These are phyloP conservation scores for Scelioninae gen. 1 DNA, from an alignment of 2,888 invertebrate genomes.

Conservation along the genomic window DNA sequence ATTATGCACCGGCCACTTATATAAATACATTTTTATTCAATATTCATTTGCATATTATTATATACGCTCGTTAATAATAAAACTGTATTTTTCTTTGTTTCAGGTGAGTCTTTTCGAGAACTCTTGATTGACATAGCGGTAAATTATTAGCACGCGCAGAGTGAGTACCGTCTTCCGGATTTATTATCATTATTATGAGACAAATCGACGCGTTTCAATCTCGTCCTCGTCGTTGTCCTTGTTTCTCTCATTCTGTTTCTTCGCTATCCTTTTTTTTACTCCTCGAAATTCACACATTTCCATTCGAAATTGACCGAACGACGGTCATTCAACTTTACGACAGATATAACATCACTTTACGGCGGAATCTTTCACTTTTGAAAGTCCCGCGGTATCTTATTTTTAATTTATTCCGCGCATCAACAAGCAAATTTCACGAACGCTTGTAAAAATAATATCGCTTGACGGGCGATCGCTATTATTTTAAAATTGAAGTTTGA, in stretches of 20 bases:
- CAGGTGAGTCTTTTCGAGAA: conserved; percentile 66
- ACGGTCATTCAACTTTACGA: conserved; percentile 64
- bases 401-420: conserved; percentile 47
- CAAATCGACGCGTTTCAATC: conserved; percentile 28
- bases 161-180: conserved; percentile 58
- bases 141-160: conserved; percentile 57
- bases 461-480: conserved; percentile 37
- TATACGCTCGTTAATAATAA: conserved; percentile 54
- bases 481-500: conserved; percentile 53
- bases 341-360: conserved; percentile 30
- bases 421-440: conserved; percentile 25
- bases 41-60: conserved; percentile 60
- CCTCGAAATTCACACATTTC: conserved; percentile 34
- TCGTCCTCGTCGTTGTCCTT: too few species aligned
- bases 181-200: conserved; percentile 23
- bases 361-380: conserved; percentile 34
- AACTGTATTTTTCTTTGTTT: conserved; percentile 59
- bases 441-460: conserved; percentile 34
- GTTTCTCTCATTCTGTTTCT: not conserved
- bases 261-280: not conserved
- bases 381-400: conserved; percentile 36
- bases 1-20: too few species aligned
- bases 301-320: conserved; percentile 37
- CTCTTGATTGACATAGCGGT: conserved; percentile 61
- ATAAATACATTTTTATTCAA: conserved; percentile 60